Percentiles rank a stretch among this genome's conserved stretches.
phyloP scores from a whole-genome alignment of 2,113 vertebrate species.

The Microcebus jonahi region DNA sequence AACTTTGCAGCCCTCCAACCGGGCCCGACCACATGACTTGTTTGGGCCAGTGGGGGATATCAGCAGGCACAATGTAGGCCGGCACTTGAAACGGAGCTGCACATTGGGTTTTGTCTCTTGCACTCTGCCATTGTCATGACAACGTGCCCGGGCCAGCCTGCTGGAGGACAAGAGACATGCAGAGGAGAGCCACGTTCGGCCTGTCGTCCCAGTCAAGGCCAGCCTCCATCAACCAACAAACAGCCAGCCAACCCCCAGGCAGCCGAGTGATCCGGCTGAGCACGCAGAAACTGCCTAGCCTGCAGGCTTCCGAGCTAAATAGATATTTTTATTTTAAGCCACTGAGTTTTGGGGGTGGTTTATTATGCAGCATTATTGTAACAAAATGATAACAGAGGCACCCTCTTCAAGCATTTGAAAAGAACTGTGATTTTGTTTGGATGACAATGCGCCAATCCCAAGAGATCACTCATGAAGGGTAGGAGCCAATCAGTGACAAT shows the following conservation, averaged over 20 bases:
- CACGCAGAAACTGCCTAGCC: background rate
- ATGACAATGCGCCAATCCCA: background rate
- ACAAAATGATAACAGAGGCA: background rate
- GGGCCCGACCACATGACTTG: background rate
- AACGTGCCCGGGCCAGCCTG: background rate
- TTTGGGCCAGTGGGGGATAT: background rate
- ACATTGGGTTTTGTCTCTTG: background rate
- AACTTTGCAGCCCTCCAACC: background rate
- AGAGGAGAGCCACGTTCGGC: background rate
- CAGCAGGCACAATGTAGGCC: background rate
- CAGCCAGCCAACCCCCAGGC: background rate
- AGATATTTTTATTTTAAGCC: background rate
- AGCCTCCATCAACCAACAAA: background rate
- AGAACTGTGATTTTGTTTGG: background rate
- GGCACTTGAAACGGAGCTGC: background rate
- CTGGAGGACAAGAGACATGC: background rate
- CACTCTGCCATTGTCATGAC: background rate
- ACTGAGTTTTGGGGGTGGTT: background rate
- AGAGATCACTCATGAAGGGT: background rate
- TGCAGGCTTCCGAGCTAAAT: background rate
- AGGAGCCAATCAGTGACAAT: background rate
- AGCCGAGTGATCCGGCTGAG: background rate
- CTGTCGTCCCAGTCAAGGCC: background rate
- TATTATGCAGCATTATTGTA: background rate
- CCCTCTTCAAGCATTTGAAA: background rate